phyloP scores from a whole-genome alignment of 2,797 vertebrate species.

The Intellagama lesueurii region DNA sequence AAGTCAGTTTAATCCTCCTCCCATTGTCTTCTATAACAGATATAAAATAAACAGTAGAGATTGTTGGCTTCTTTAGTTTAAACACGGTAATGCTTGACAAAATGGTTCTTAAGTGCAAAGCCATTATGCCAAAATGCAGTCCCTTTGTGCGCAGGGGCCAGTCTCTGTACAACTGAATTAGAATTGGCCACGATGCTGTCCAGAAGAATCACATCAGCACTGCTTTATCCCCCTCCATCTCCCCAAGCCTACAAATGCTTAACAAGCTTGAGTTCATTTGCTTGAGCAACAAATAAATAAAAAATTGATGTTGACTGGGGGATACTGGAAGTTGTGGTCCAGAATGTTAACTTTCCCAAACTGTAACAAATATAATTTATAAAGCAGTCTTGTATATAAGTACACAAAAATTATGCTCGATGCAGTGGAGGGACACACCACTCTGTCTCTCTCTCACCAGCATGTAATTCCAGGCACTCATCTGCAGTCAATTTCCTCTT shows the following conservation, averaged over 20 bases:
- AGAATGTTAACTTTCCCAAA: no score
- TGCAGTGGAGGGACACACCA: not conserved
- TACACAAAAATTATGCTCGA: not conserved
- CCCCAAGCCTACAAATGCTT: not conserved
- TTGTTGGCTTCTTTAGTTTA: conserved; percentile 16
- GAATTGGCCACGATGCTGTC: not conserved
- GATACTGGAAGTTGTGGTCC: no score
- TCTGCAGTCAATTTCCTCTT: not conserved
- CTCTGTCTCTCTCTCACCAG: no score
- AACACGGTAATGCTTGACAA: not conserved
- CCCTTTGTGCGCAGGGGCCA: not conserved
- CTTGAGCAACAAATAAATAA: not conserved
- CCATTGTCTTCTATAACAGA: conserved; percentile 5
- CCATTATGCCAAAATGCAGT: not conserved
- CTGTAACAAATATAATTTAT: no score
- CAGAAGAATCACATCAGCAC: not conserved
- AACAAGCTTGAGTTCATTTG: not conserved
- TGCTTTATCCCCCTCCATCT: not conserved
- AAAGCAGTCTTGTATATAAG: not conserved
- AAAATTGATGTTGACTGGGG: not conserved
- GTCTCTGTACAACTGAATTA: not conserved
- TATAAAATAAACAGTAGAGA: not conserved
- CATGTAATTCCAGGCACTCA: not conserved
- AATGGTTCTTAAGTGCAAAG: conserved; percentile 23
- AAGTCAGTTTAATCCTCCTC: not conserved